Conservation (phyloP, 2,113 vertebrate genomes). For the Nycticryphes semicollaris region DNA sequence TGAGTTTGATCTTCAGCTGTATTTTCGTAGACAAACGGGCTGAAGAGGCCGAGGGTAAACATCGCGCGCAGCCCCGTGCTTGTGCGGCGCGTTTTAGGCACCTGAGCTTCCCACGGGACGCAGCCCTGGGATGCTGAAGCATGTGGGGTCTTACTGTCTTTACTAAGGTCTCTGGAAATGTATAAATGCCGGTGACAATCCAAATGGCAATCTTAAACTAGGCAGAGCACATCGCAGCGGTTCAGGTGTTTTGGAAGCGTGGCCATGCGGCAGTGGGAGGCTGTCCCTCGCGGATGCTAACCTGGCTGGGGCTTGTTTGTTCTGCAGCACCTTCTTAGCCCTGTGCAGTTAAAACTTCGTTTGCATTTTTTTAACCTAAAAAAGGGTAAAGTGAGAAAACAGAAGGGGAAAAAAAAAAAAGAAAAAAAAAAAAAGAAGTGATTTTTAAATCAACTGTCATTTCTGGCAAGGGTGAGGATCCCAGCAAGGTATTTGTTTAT, state of each 20-base stretch:
- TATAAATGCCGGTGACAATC: background rate
- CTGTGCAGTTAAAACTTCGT: background rate
- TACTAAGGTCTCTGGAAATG: background rate
- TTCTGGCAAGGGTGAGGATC: constrained; percentile 42
- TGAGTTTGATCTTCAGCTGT: rapidly evolving
- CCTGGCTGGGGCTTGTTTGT: background rate
- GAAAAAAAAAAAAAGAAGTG: background rate
- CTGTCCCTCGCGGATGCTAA: background rate
- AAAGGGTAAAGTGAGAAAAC: constrained; percentile 37
- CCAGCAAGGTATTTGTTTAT: constrained; percentile 64
- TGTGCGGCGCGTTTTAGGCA: background rate
- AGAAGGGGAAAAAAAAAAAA: background rate
- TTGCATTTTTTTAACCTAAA: background rate
- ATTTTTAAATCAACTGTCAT: constrained; percentile 49
- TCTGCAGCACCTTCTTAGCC: background rate
- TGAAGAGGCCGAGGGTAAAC: background rate
- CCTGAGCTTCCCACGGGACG: background rate
- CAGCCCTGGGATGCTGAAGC: background rate
- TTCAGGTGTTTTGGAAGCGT: background rate
- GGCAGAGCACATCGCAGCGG: background rate
- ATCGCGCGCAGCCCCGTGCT: rapidly evolving
- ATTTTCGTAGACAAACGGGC: background rate
- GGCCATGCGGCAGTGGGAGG: background rate
- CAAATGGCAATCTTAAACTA: background rate
- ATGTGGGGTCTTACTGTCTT: background rate